Evolutionary conservation across 2,888 invertebrate genomes (phyloP).

Genomic region (Rhagonycha lutea): DNA sequence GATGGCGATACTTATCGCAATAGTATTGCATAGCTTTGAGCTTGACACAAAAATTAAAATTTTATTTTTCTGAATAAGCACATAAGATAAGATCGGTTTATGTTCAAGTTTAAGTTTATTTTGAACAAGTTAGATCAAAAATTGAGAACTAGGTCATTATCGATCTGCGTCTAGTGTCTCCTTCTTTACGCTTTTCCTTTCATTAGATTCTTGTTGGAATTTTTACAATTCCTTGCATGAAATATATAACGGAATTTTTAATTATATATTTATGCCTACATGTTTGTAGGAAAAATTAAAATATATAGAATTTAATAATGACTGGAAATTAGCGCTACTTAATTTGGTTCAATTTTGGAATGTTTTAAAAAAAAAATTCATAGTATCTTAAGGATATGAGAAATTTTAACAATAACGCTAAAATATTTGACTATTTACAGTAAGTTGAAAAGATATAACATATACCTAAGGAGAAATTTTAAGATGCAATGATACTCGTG

Average conservation of each 20-base stretch:
- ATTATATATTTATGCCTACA: neutral
- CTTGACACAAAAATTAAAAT: neutral
- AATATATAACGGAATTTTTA: neutral
- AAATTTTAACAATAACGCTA: neutral
- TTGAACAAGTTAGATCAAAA: neutral
- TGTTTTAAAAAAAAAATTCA: neutral
- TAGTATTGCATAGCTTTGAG: neutral
- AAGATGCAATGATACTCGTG: no score
- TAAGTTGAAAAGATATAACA: no score
- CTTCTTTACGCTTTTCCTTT: slow-evolving; percentile 1
- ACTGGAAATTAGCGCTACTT: neutral
- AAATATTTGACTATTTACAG: no score
- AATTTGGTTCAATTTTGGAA: neutral
- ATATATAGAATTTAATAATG: neutral
- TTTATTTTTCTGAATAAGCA: neutral
- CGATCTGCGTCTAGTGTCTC: neutral
- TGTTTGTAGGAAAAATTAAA: neutral
- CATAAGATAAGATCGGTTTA: neutral
- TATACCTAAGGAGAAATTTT: no score
- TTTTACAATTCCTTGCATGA: neutral
- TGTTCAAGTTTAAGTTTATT: neutral
- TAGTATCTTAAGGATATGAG: neutral
- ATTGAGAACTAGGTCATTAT: slow-evolving; percentile 1
- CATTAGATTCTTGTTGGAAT: neutral
- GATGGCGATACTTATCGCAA: neutral